Conservation (phyloP, 35 echinoderm and acorn worm species). For the Lytechinus pictus region DNA sequence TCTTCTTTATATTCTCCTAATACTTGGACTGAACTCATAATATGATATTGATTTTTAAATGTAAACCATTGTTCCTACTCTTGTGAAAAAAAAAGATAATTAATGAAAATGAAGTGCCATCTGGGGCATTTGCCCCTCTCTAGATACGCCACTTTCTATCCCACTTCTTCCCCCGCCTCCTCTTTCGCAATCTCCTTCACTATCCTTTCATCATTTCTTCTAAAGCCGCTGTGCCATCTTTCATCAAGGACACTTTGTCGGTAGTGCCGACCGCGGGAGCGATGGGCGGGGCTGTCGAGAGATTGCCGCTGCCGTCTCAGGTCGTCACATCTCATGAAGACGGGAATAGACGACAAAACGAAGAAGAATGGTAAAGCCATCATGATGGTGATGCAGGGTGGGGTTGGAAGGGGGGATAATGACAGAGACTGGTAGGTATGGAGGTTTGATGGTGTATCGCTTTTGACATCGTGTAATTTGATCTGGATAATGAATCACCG, state of each 20-base stretch:
- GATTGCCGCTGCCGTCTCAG: conserved; percentile 17
- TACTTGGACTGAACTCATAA: too few species aligned
- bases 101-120: too few species aligned
- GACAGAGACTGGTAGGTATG: conserved; percentile 32
- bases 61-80: too few species aligned
- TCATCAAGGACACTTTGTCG: conserved; percentile 47
- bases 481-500: conserved; percentile 46
- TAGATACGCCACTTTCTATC: neutral
- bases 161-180: neutral
- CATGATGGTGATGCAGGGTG: neutral
- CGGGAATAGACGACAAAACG: neutral
- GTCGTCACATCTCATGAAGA: neutral
- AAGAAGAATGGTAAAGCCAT: conserved; percentile 42
- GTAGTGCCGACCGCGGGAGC: conserved; percentile 32
- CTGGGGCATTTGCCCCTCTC: too few species aligned
- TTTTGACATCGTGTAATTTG: conserved; percentile 32
- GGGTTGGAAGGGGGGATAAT: neutral
- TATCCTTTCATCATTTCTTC: neutral
- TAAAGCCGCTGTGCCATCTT: neutral
- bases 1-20: too few species aligned
- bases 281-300: conserved; percentile 48
- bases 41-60: too few species aligned
- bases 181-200: neutral
- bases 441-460: conserved; percentile 19
- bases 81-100: too few species aligned